Base-by-base conservation (phyloP, 2,113 vertebrate genomes). In the Trachemys scripta region DNA sequence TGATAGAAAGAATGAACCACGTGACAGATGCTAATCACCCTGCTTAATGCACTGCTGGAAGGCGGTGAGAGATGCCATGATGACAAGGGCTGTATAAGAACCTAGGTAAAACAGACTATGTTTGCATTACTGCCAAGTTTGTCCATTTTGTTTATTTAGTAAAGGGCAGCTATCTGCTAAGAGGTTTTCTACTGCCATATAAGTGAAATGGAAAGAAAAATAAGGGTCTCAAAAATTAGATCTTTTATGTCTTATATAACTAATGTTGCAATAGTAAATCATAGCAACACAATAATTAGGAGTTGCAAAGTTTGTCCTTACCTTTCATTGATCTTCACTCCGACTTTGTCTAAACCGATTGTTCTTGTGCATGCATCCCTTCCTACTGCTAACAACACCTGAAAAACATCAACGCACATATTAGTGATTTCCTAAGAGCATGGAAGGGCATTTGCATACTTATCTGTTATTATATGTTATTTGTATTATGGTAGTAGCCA, bases 341-440 rank as follows among this genome's bases (percentile, higher is more conserved):
- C 99, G 1, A 99, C 98, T 2, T 97, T 97, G 57, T 99, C 98
- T 93, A 99, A 97, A 75, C 98, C 99, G 72, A 99, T 98, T 76
- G 95, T 98, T 82, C 97, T 97, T 17, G 98, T 99, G 92, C 98
- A 98, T 9, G 98, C 87, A 83, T 99, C 98, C 96, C 98, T 98
- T 95, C 99, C 99, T 2, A 99, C 97, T 56, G 98, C 98, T 54
- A 99, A 91, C 93, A 99, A 88, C 38, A 99, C 98, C 99, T 99
- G 95, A 79, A 96, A 97, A 96, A 96, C 22, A 96, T 69, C 42
- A 95, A 45, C 5, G 22, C 8, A 62, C 0, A 1, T 1, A 5
- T 90, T 84, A 87, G 14, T 51, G 20, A 83, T 10, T 54, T 92
- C 89, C 84, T 86, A 56, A 56, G 88, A 83, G 6, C 8, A 57